A percentile compares a stretch with the other conserved stretches of the same genome.
These are phyloP conservation scores for Stegana nigrithorax DNA, from an alignment of 2,888 invertebrate species.

Conservation along the genomic window DNA sequence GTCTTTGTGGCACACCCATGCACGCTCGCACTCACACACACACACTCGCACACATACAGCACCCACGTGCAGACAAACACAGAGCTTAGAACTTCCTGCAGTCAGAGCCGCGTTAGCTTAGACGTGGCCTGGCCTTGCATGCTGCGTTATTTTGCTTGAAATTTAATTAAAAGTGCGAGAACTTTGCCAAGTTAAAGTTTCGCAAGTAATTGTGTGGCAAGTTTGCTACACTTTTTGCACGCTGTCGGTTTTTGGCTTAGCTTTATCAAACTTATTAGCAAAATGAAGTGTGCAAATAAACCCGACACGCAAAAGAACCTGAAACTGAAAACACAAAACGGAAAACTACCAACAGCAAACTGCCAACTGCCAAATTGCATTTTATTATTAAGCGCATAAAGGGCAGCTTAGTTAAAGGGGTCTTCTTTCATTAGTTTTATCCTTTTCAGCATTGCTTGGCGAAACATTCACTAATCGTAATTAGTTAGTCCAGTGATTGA, in stretches of 20 bases:
- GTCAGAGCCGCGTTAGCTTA: not conserved
- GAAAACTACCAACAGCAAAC: no score
- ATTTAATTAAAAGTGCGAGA: slow-evolving; percentile 53
- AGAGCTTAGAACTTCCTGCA: not conserved
- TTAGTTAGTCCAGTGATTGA: no score
- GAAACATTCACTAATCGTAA: no score
- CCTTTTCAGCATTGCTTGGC: no score
- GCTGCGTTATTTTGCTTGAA: slow-evolving; percentile 54
- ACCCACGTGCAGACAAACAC: not conserved
- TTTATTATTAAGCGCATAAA: no score
- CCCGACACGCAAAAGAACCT: slow-evolving; percentile 14
- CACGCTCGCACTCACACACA: not conserved
- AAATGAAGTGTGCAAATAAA: slow-evolving; percentile 43
- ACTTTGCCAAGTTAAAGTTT: slow-evolving; percentile 40
- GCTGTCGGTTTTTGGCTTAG: slow-evolving; percentile 18
- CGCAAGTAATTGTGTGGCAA: slow-evolving; percentile 56
- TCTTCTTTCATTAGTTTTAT: no score
- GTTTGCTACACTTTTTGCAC: slow-evolving; percentile 36
- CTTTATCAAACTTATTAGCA: slow-evolving; percentile 24
- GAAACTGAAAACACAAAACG: no score
- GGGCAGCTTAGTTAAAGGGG: no score
- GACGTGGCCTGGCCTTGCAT: not conserved
- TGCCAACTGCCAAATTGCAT: no score
- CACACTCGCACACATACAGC: not conserved
- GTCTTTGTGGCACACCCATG: not conserved